Percentiles rank a stretch among this genome's conserved stretches.
Conservation (phyloP, 2,888 invertebrate genomes). For the Scaptomyza cyrtandrae region DNA sequence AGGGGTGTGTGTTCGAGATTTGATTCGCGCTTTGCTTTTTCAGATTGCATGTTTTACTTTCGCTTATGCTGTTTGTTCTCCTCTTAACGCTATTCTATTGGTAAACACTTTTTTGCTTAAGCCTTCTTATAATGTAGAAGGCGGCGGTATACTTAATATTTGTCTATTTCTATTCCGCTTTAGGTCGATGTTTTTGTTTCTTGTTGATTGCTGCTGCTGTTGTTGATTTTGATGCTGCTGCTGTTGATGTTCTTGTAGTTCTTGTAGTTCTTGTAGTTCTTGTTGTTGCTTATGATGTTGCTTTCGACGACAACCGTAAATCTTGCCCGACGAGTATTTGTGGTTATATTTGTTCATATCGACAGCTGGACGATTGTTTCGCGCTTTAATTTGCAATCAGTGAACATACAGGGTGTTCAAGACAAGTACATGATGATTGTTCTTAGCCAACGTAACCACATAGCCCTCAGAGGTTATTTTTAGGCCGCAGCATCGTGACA, state of each 20-base stretch:
- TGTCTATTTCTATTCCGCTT: conserved; percentile 42
- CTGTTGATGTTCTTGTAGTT: too few relatives aligned
- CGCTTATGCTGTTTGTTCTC: background rate
- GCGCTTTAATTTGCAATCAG: conserved; percentile 87
- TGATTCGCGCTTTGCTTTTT: conserved; percentile 13
- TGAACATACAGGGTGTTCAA: conserved; percentile 96
- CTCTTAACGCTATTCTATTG: conserved; percentile 20
- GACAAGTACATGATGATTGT: conserved; percentile 99
- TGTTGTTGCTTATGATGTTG: conserved; percentile 43
- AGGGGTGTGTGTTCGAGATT: conserved; percentile 33
- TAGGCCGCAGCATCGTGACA: conserved; percentile 98
- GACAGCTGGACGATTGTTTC: conserved; percentile 74
- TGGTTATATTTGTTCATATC: conserved; percentile 74
- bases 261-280: conserved; percentile 24
- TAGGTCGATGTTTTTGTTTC: conserved; percentile 33
- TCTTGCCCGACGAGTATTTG: conserved; percentile 74
- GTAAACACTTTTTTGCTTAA: conserved; percentile 14
- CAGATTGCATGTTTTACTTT: background rate
- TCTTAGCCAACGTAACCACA: conserved; percentile 98
- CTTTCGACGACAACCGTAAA: conserved; percentile 65
- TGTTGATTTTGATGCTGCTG: conserved; percentile 43
- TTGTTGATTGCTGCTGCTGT: conserved; percentile 35
- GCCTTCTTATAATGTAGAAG: conserved; percentile 26
- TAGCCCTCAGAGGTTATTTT: conserved; percentile 99
- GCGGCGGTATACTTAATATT: conserved; percentile 39